Base-by-base conservation (phyloP, 2,797 vertebrate genomes). In the Falco cherrug region DNA sequence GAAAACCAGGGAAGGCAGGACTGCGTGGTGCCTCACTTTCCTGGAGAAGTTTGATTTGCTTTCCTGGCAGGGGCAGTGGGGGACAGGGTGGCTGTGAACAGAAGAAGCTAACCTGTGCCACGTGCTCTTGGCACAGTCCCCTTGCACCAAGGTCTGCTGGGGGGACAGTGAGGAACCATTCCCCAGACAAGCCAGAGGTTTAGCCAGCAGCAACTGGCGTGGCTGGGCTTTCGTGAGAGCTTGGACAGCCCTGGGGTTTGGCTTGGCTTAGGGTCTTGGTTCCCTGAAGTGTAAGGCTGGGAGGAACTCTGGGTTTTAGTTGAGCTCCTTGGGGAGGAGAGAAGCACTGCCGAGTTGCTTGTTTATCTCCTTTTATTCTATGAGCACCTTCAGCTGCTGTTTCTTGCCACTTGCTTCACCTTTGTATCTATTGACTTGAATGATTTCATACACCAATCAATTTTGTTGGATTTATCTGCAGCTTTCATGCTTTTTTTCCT, bases 391-490 rank as follows among this genome's bases (percentile, higher is more conserved):
- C 78, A 78, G 45, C 68, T 87, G 75, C 75, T 96, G 64, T 89
- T 94, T 93, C 79, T 85, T 37, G 82, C 61, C 1, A 21, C 57
- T 89, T 91, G 21, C 53, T 91, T 95, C 75, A 85, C 68, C 78
- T 92, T 83, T 84, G 20, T 78, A 63, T 70, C 68, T 87, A 78
- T 75, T 91, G 81, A 69, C 57, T 84, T 64, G 37, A 83, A 25
- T 63, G 33, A 78, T 94, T 91, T 93, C 50, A 78, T 71, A 65
- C 33, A 59, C 26, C 12, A 26, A 54, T 87, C 68, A 90, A 25
- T 94, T 92, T 60, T 80, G 35, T 43, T 67, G 37, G 45, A 89
- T 87, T 94, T 95, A 71, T 75, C 65, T 71, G 39, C 50, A 75
- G 15, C 37, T 89, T 94, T 91, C 37, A 16, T 77, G 45, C 16